phyloP scores from a whole-genome alignment of 2,113 vertebrate species.

The Nettapus auritus region DNA sequence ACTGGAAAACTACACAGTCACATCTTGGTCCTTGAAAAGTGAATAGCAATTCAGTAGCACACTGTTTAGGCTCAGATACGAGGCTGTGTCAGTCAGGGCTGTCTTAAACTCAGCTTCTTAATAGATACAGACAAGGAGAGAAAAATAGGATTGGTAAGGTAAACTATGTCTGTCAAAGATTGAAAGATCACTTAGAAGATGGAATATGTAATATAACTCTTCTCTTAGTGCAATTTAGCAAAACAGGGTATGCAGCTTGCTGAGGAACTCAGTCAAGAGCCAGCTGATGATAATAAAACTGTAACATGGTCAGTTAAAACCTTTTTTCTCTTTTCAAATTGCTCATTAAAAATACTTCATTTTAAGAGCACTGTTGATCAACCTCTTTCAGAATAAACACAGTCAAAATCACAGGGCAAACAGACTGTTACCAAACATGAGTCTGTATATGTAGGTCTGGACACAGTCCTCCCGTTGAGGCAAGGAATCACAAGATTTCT shows the following conservation, averaged over 20 bases:
- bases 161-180: not conserved
- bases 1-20: not conserved
- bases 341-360: not conserved
- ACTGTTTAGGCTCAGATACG: not conserved
- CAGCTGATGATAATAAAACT: not conserved
- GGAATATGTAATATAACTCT: not conserved
- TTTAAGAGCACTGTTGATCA: not conserved
- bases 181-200: not conserved
- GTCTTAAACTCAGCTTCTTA: not conserved
- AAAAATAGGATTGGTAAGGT: not conserved
- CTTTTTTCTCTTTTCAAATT: not conserved
- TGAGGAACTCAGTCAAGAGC: not conserved
- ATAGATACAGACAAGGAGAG: not conserved
- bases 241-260: not conserved
- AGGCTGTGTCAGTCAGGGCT: not conserved
- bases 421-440: not conserved
- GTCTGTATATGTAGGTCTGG: not conserved
- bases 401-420: not conserved
- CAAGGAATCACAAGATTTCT: not conserved
- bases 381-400: not conserved
- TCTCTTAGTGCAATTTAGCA: not conserved
- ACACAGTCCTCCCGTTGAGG: not conserved
- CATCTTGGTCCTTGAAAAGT: not conserved
- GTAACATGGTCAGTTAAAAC: not conserved
- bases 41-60: not conserved